Conservation (phyloP, 2,888 invertebrate species). For the Schrankia costaestrigalis region DNA sequence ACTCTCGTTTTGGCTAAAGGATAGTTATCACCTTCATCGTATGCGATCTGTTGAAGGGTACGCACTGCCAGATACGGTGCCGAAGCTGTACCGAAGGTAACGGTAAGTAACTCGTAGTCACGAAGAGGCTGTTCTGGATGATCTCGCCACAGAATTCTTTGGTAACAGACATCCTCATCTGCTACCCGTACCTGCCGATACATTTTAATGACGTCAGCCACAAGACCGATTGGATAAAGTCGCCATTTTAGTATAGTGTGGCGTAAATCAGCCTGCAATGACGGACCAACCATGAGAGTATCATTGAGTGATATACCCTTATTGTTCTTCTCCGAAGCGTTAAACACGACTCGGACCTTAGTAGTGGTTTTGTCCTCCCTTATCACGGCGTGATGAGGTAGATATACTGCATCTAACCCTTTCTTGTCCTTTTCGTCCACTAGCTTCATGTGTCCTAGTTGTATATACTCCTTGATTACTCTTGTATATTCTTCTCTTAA, state of each 20-base stretch:
- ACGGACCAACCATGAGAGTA: conserved; percentile 4
- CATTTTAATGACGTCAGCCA: conserved; percentile 4
- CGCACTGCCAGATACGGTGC: conserved; percentile 17
- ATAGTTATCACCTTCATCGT: conserved; percentile 12
- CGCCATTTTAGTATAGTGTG: not conserved
- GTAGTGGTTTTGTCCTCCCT: not conserved
- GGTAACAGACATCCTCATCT: conserved; percentile 3
- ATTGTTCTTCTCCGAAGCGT: too few relatives aligned
- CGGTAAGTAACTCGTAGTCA: conserved; percentile 7
- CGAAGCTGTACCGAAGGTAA: conserved; percentile 21
- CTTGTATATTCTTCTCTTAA: not conserved
- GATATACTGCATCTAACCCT: not conserved
- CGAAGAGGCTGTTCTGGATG: not conserved
- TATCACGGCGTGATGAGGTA: conserved; percentile 2
- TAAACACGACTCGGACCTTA: not conserved
- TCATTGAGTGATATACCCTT: conserved; percentile 6
- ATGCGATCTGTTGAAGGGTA: conserved; percentile 14
- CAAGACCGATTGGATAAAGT: conserved; percentile 2
- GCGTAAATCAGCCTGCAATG: conserved; percentile 4
- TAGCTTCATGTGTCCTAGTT: conserved; percentile 1
- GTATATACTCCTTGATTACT: conserved; percentile 6
- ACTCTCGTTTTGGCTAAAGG: conserved; percentile 2
- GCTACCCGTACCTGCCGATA: not conserved
- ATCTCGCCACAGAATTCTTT: conserved; percentile 5
- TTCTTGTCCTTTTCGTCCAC: conserved; percentile 1